A percentile compares a stretch with the other conserved stretches of the same genome.
Conservation (phyloP, 2,113 vertebrate species). For the Urocitellus parryii region DNA sequence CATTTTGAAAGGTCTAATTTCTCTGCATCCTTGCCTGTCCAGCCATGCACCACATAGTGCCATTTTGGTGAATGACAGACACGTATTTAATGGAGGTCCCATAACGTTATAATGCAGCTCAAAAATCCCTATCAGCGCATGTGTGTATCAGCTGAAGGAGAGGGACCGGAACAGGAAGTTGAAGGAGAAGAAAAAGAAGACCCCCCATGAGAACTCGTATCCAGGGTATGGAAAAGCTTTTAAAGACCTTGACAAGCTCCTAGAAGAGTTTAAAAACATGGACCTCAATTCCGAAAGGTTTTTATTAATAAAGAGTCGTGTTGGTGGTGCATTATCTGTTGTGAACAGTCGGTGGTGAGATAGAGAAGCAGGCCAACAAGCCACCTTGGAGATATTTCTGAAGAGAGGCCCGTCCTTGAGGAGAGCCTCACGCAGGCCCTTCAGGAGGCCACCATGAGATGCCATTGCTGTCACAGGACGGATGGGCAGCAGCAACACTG, state of each 20-base stretch:
- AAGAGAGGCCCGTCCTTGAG: not conserved
- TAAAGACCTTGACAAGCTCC: not conserved
- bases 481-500: too few species aligned
- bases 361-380: not conserved
- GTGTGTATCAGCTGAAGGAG: not conserved
- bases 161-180: too few species aligned
- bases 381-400: not conserved
- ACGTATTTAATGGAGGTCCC: not conserved
- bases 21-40: not conserved
- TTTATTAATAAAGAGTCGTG: not conserved
- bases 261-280: not conserved
- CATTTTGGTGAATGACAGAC: not conserved
- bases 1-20: not conserved
- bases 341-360: not conserved
- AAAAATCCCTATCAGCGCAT: not conserved
- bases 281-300: not conserved
- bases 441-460: too few species aligned
- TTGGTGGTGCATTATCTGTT: not conserved
- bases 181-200: not conserved
- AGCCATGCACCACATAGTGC: not conserved
- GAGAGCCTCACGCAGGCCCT: too few species aligned
- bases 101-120: not conserved
- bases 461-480: not conserved
- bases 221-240: not conserved
- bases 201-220: not conserved